Base-by-base conservation (phyloP, 2,113 vertebrate genomes). In the Picathartes gymnocephalus region DNA sequence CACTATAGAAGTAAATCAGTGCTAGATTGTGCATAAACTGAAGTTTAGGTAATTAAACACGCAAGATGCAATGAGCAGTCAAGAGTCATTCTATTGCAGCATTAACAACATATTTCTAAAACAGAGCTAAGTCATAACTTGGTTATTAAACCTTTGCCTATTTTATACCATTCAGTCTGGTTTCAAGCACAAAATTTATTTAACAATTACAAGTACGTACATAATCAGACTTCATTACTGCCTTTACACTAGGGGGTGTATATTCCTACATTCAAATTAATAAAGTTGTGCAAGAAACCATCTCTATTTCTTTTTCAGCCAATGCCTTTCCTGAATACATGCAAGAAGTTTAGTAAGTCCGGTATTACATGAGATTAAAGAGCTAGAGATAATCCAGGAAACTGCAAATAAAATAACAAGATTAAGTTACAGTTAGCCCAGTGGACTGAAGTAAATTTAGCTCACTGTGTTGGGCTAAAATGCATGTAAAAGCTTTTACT, bases 371-470 rank as follows among this genome's bases (percentile, higher is more conserved):
- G 37, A 86, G 94, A 92, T 96, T 95, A 95, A 81, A 74, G 81
- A 65, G 54, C 50, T 69, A 95, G 68, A 74, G 83, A 87, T 93
- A 96, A 95, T 94, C 95, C 88, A 54, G 91, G 93, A 95, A 92
- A 89, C 64, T 28, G 68, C 56, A 96, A 88, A 94, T 82, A 70
- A 81, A 72, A 45, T 77, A 88, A 91, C 60, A 88, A 60, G 94
- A 96, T 96, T 93, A 95, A 86, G 74, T 91, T 95, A 85, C 45
- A 91, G 60, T 93, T 95, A 95, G 78, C 56, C 76, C 64, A 91
- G 60, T 54, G 69, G 48, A 88, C 24, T 90, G 35, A 92, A 88
- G 50, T 71, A 86, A 89, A 90, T 84, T 62, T 69, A 62, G 44
- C 70, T 88, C 51, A 74, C 37, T 66, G 50, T 56, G 17, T 64